phyloP scores from a whole-genome alignment of 2,888 invertebrate species.

The Cephus sareptanus region DNA sequence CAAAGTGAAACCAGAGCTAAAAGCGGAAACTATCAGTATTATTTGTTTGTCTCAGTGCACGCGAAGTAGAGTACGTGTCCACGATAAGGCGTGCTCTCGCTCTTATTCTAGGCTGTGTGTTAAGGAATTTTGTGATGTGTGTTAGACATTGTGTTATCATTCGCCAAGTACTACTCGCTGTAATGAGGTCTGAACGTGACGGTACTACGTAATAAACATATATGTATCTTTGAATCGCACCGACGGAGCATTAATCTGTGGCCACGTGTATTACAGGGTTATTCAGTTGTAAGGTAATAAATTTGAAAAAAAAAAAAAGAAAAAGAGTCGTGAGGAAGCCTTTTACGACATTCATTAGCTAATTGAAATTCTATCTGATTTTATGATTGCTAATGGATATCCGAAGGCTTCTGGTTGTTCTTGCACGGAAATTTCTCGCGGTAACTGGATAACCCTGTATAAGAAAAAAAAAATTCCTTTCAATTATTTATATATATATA shows the following conservation, averaged over 20 bases:
- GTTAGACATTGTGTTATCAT: background rate
- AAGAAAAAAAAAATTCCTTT: background rate
- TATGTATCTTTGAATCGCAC: background rate
- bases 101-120: background rate
- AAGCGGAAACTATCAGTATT: background rate
- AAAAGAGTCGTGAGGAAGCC: background rate
- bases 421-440: background rate
- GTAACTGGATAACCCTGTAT: background rate
- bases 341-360: background rate
- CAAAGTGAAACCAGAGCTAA: background rate
- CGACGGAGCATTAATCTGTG: background rate
- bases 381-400: background rate
- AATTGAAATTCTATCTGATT: background rate
- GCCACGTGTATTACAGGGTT: background rate
- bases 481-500: background rate
- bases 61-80: background rate
- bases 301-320: background rate
- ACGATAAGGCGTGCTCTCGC: background rate
- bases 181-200: constrained; percentile 1
- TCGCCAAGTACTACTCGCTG: background rate
- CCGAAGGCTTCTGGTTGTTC: background rate
- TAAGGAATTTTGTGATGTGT: background rate
- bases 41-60: constrained; percentile 1
- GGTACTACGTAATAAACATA: background rate
- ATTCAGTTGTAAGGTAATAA: background rate